Conservation (phyloP, 2,113 vertebrate species). For the Orcinus orca region DNA sequence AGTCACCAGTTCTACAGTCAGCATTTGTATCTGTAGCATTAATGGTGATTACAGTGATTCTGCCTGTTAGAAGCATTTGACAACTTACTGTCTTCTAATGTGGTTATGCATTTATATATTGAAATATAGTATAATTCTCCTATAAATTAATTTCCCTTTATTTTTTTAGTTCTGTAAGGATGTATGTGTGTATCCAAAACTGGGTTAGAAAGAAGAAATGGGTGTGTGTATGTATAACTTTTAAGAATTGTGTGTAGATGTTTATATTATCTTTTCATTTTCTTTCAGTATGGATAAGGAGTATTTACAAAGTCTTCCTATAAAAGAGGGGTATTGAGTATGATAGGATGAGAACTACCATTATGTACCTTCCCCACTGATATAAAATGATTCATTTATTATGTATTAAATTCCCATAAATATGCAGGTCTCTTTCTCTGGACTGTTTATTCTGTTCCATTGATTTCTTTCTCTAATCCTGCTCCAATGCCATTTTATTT, state of each 20-base stretch:
- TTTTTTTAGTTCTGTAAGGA: not conserved
- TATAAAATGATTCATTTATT: not conserved
- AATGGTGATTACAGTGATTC: slow-evolving; percentile 7
- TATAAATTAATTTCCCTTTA: not conserved
- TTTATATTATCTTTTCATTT: not conserved
- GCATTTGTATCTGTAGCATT: not conserved
- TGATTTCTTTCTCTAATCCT: not conserved
- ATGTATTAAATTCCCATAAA: not conserved
- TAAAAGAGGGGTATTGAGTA: not conserved
- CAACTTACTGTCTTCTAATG: not conserved
- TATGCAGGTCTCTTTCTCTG: not conserved
- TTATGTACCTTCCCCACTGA: not conserved
- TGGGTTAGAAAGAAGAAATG: not conserved
- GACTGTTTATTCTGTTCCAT: not conserved
- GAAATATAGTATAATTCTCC: not conserved
- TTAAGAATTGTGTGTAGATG: not conserved
- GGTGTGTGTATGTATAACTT: not conserved
- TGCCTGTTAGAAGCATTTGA: not conserved
- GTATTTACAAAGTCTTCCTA: not conserved
- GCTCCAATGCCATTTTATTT: not conserved
- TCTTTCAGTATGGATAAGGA: not conserved
- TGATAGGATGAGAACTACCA: not conserved
- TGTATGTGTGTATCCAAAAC: not conserved
- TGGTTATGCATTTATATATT: not conserved
- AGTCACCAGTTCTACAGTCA: not conserved